Evolutionary conservation across 2,113 vertebrate species (phyloP).

Genomic region (Boulengeromyrus knoepffleri): DNA sequence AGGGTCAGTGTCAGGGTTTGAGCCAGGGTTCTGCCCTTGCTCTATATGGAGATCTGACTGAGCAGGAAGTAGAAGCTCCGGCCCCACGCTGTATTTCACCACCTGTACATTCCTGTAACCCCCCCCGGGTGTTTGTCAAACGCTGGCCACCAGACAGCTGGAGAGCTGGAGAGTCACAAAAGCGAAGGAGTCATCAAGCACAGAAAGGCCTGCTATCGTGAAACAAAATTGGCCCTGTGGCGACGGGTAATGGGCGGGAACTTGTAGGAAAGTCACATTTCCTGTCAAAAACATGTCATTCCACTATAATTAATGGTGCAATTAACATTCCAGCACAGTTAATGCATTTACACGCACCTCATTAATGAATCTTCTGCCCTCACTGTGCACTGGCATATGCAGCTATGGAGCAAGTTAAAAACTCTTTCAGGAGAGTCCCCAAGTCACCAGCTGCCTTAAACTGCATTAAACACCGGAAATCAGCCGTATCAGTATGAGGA

Average conservation of each 20-base stretch:
- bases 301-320: neutral
- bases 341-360: constrained; percentile 1
- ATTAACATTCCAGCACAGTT: constrained; percentile 10
- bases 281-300: neutral
- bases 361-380: neutral
- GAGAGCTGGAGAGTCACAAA: neutral
- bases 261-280: neutral
- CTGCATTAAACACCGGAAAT: neutral
- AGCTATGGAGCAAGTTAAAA: neutral
- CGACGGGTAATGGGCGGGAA: neutral
- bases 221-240: neutral
- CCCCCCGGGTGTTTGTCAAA: neutral
- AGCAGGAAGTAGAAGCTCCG: neutral
- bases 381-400: neutral
- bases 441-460: neutral
- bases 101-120: neutral
- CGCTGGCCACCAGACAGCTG: neutral
- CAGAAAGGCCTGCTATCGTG: neutral
- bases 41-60: neutral
- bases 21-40: neutral
- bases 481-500: neutral
- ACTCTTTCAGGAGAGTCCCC: neutral
- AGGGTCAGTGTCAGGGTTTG: neutral
- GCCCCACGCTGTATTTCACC: neutral
- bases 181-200: neutral